These are phyloP conservation scores for Zaprionus obscuricornis DNA, from an alignment of 2,888 invertebrate genomes.

Conservation along the genomic window DNA sequence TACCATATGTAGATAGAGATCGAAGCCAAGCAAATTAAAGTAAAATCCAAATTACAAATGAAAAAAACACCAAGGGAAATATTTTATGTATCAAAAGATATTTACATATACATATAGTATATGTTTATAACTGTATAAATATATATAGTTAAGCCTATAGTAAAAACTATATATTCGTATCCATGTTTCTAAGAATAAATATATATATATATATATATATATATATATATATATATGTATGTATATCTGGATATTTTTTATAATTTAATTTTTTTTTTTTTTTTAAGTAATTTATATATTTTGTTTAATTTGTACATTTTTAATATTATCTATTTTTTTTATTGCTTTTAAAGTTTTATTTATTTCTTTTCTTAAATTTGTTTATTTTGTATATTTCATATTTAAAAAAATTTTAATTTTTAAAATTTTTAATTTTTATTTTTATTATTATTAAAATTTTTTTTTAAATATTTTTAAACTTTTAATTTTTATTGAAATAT, in stretches of 20 bases:
- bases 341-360: slow-evolving; percentile 14
- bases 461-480: too few species aligned
- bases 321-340: slow-evolving; percentile 22
- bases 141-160: too few species aligned
- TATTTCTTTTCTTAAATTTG: too few species aligned
- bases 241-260: slow-evolving; percentile 39
- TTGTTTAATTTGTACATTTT: slow-evolving; percentile 38
- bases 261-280: slow-evolving; percentile 20
- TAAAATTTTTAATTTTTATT: slow-evolving; percentile 40
- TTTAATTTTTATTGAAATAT: too few species aligned
- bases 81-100: neutral
- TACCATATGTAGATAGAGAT: too few species aligned
- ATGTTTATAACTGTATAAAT: slow-evolving; percentile 11
- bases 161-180: too few species aligned
- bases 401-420: slow-evolving; percentile 50
- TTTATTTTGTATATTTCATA: too few species aligned
- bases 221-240: slow-evolving; percentile 1
- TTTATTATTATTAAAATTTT: slow-evolving; percentile 16
- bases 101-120: slow-evolving; percentile 2
- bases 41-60: neutral
- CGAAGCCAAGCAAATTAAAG: too few species aligned
- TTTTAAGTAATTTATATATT: slow-evolving; percentile 22
- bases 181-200: too few species aligned
- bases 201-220: neutral
- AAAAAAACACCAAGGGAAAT: slow-evolving; percentile 3